These are phyloP conservation scores for Tretioscincus oriximinensis DNA, from an alignment of 2,113 vertebrate species.

Conservation along the genomic window DNA sequence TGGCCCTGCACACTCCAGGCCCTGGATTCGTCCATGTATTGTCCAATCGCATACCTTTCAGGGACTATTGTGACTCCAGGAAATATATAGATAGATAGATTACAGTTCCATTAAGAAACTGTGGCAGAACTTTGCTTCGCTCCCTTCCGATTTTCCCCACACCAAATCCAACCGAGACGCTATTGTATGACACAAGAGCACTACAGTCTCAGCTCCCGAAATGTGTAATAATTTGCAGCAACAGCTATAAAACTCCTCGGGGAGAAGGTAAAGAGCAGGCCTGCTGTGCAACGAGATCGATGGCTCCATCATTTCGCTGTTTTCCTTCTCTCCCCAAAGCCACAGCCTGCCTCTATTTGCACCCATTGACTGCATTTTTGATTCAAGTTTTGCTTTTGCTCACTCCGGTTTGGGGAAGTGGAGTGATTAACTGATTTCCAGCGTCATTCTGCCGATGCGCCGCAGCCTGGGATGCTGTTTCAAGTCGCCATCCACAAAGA, in stretches of 20 bases:
- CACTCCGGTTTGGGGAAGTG: constrained; percentile 58
- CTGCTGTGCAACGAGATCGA: constrained; percentile 25
- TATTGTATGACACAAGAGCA: constrained; percentile 22
- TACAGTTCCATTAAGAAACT: background rate
- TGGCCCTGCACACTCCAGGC: no score
- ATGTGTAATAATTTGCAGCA: background rate
- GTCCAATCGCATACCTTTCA: no score
- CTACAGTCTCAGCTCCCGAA: background rate
- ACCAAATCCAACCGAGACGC: background rate
- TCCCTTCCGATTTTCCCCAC: background rate
- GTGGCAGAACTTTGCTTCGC: background rate
- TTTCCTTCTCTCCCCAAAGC: constrained; percentile 13
- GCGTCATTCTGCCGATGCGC: constrained; percentile 72
- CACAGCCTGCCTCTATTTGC: constrained; percentile 21
- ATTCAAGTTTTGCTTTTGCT: constrained; percentile 62
- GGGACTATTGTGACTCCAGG: no score
- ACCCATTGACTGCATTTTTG: constrained; percentile 41
- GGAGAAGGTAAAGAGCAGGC: constrained; percentile 17
- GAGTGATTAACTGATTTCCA: constrained; percentile 76
- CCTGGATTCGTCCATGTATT: no score
- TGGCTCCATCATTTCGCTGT: constrained; percentile 12
- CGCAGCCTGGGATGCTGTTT: constrained; percentile 62
- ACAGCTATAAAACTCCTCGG: constrained; percentile 23
- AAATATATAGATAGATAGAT: no score
- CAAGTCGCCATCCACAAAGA: constrained; percentile 75